Conservation (phyloP, 2,113 vertebrate species). For the Gambusia holbrooki region DNA sequence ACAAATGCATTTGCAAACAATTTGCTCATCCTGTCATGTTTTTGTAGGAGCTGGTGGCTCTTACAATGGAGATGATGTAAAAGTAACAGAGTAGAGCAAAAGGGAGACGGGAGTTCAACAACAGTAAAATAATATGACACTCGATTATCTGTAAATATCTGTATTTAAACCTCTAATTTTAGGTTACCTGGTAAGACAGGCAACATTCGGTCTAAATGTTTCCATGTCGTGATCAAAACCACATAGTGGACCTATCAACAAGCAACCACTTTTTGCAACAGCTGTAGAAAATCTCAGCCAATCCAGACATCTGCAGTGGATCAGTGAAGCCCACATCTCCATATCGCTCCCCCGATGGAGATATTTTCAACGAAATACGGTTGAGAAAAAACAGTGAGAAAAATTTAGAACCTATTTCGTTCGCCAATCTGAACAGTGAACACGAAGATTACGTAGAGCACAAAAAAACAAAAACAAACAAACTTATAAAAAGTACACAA, state of each 20-base stretch:
- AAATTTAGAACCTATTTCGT: slow-evolving; percentile 55
- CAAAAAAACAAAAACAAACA: background rate
- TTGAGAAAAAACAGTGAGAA: slow-evolving; percentile 12
- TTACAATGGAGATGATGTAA: no score
- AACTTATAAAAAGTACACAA: background rate
- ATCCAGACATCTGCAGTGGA: slow-evolving; percentile 58
- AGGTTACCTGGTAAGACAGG: background rate
- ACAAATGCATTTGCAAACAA: no score
- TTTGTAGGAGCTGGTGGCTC: no score
- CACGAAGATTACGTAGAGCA: no score
- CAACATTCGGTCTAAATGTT: background rate
- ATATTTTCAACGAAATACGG: slow-evolving; percentile 28
- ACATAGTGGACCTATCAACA: slow-evolving; percentile 2
- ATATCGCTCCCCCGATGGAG: slow-evolving; percentile 29
- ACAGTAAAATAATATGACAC: background rate
- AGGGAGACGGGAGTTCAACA: background rate
- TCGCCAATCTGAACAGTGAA: background rate
- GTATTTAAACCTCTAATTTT: background rate
- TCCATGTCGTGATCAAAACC: background rate
- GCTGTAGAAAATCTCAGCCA: slow-evolving; percentile 60
- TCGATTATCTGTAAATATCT: background rate
- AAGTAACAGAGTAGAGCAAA: no score
- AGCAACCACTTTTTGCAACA: slow-evolving; percentile 41
- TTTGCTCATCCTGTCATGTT: no score
- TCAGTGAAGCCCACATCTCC: slow-evolving; percentile 17